These are phyloP conservation scores for Tetrax tetrax DNA, from an alignment of 2,113 vertebrate genomes.

Conservation along the genomic window DNA sequence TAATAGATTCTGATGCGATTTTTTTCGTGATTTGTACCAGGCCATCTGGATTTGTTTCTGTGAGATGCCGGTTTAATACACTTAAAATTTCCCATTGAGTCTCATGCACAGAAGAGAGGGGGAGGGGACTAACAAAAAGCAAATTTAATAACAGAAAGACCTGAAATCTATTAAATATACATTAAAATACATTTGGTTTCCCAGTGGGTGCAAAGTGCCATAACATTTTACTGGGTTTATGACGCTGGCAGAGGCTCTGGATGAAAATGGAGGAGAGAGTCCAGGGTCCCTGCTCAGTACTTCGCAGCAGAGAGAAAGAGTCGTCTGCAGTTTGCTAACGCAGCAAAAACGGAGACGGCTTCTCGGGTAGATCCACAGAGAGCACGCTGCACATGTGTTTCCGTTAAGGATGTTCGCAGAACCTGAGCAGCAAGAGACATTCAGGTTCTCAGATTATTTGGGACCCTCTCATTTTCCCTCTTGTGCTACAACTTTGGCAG, in stretches of 20 bases:
- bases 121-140: slow-evolving; percentile 43
- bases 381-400: slow-evolving; percentile 62
- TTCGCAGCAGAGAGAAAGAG: slow-evolving; percentile 43
- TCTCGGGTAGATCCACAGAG: slow-evolving; percentile 59
- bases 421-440: slow-evolving; percentile 45
- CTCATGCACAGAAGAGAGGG: slow-evolving; percentile 46
- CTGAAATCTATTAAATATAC: slow-evolving; percentile 72
- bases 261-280: slow-evolving; percentile 68
- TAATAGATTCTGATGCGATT: slow-evolving; percentile 67
- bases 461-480: slow-evolving; percentile 24
- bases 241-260: slow-evolving; percentile 61
- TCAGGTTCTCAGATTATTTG: slow-evolving; percentile 50
- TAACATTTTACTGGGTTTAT: slow-evolving; percentile 71
- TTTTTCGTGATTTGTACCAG: slow-evolving; percentile 63
- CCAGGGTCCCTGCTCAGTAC: slow-evolving; percentile 64
- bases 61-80: slow-evolving; percentile 64
- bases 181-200: slow-evolving; percentile 73
- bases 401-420: slow-evolving; percentile 59
- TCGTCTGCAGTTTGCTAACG: slow-evolving; percentile 60
- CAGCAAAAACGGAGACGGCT: slow-evolving; percentile 66
- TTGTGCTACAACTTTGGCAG: neutral
- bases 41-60: slow-evolving; percentile 73
- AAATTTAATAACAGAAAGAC: slow-evolving; percentile 72
- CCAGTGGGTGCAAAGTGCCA: slow-evolving; percentile 70
- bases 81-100: slow-evolving; percentile 68